Percentiles rank a stretch among this genome's conserved stretches.
phyloP scores from a whole-genome alignment of 2,797 vertebrate species.

The Tokudaia tokunoshimensis region DNA sequence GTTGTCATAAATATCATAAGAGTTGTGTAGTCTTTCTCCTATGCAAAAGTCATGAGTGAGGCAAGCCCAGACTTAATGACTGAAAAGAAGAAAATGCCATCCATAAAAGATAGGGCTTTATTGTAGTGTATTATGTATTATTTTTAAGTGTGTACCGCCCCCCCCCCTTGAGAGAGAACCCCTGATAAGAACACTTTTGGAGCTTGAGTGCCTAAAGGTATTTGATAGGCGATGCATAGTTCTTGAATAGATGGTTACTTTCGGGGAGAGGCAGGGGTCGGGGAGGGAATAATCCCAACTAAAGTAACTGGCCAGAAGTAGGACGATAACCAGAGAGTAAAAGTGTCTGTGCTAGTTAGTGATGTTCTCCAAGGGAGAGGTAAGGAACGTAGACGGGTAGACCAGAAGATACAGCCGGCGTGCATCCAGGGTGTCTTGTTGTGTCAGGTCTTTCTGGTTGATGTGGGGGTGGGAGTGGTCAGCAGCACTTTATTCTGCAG shows the following conservation, averaged over 20 bases:
- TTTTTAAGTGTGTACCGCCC: neutral
- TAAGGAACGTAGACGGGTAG: neutral
- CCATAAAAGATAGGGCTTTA: neutral
- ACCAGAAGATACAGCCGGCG: neutral
- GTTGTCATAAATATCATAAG: neutral
- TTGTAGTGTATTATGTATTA: neutral
- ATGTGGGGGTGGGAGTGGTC: fast-evolving
- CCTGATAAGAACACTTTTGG: conserved; percentile 2
- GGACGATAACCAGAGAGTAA: neutral
- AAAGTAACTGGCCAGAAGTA: conserved; percentile 15
- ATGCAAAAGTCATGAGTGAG: neutral
- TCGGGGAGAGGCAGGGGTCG: neutral
- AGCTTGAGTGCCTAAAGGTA: neutral
- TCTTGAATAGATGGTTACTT: conserved; percentile 43
- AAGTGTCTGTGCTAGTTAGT: neutral
- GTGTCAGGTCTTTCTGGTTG: neutral
- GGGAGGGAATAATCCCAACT: conserved; percentile 15
- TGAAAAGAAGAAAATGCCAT: neutral
- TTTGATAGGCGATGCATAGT: conserved; percentile 25
- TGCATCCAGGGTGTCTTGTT: neutral
- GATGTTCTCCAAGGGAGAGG: neutral
- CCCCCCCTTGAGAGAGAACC: neutral
- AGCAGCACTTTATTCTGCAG: neutral
- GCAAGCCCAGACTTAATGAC: neutral
- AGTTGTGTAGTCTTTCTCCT: neutral